Conservation (phyloP, 2,113 vertebrate species). For the Chlorodrepanis virens region DNA sequence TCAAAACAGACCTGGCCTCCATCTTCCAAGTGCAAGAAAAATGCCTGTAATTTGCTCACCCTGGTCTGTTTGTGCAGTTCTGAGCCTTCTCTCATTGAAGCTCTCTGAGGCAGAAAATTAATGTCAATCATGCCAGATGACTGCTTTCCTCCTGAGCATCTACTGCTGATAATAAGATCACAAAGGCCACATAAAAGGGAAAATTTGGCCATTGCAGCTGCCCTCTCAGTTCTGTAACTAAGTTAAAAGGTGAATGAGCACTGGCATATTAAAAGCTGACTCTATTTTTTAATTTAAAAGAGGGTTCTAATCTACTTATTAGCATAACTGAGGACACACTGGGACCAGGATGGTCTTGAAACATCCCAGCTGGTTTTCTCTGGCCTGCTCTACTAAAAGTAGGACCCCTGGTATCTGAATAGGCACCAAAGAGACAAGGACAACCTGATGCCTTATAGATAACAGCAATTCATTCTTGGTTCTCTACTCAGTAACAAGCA, state of each 20-base stretch:
- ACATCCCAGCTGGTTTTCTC: neutral
- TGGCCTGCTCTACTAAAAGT: neutral
- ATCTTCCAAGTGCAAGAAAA: neutral
- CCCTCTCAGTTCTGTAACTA: neutral
- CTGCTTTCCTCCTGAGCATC: slow-evolving; percentile 4
- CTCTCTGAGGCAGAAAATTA: slow-evolving; percentile 20
- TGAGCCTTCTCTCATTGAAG: neutral
- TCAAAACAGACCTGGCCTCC: neutral
- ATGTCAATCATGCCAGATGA: slow-evolving; percentile 9
- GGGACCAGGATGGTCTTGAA: neutral
- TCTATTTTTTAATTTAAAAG: neutral
- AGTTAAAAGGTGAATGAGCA: neutral
- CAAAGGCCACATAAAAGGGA: neutral
- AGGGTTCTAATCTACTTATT: neutral
- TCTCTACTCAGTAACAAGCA: neutral
- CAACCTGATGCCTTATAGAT: neutral
- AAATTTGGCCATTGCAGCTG: rapidly evolving
- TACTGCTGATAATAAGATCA: neutral
- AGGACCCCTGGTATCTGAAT: neutral
- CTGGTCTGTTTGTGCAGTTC: neutral
- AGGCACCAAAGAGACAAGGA: neutral
- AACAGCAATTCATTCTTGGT: neutral
- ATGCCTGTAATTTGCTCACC: neutral
- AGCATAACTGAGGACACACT: neutral
- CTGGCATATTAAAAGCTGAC: neutral